Evolutionary conservation across 2,113 vertebrate genomes (phyloP), one percentile per base, ranked within the genome.

Genomic region (Odocoileus hemionus): DNA sequence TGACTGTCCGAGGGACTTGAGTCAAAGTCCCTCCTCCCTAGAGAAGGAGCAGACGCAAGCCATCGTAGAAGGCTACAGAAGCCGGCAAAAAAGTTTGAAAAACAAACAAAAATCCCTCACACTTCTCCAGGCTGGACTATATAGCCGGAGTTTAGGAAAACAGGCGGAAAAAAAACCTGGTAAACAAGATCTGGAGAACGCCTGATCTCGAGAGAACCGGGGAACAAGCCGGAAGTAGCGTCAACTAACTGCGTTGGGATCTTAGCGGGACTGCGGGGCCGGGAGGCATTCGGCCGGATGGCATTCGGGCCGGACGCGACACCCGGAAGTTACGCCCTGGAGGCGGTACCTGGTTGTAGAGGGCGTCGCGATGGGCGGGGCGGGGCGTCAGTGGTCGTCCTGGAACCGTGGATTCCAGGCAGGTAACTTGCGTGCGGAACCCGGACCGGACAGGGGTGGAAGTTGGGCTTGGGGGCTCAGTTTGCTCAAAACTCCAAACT

Each of bases 371-470:
- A 30, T 91, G 97, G 64, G 95, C 39, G 92, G 88, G 86, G 95
- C 74, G 55, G 21, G 11, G 74, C 28, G 39, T 26, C 43, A 1
- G 28, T 0, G 55, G 33, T 39, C 50, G 0, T 47, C 78, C 36
- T 45, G 67, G 43, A 86, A 9, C 80, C 25, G 4, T 21, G 47
- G 21, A 45, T 55, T 13, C 12, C 1, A 0, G 1, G n/a, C 94
- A 98, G 98, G 98, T 97, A 98, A 97, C 5, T 21, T 55, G 70
- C 45, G 7, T 50, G 79, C 92, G 2, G 28, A 7, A 13, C 10
- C 23, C n/a, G 83, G 36, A 33, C 6, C 0, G 2, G 43, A 33
- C 7, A 3, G 26, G 67, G n/a, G 45, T 26, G 89, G 16, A 14
- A 30, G 12, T 60, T 12, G 47, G n/a, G 17, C 4, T 26, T 2